Percentiles rank a stretch among this genome's conserved stretches.
Conservation (phyloP, 53 echinoderm and acorn worm genomes). For the Echinometra lucunter region DNA sequence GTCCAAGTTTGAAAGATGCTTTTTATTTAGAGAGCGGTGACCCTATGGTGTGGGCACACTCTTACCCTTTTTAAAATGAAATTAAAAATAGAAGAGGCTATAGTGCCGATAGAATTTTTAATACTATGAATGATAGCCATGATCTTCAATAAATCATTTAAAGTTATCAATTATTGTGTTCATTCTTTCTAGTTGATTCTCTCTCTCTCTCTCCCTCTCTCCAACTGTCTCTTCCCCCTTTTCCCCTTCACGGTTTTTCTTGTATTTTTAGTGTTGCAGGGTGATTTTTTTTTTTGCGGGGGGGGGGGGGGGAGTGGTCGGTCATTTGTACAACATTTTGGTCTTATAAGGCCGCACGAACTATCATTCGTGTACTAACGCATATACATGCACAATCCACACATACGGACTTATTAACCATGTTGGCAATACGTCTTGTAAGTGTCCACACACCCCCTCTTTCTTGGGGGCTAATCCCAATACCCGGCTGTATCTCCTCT, state of each 20-base stretch:
- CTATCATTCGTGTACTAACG: neutral
- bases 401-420: neutral
- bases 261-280: neutral
- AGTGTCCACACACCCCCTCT: neutral
- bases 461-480: neutral
- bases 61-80: too few relatives aligned
- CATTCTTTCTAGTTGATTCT: too few relatives aligned
- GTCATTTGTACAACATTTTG: too few relatives aligned
- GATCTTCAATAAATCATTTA: too few relatives aligned
- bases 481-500: neutral
- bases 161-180: too few relatives aligned
- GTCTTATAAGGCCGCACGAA: neutral
- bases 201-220: neutral
- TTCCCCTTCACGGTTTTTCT: neutral
- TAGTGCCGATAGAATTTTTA: too few relatives aligned
- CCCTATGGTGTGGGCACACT: neutral
- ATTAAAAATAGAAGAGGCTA: too few relatives aligned
- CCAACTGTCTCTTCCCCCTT: neutral
- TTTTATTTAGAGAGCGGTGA: neutral
- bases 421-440: neutral
- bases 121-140: too few relatives aligned
- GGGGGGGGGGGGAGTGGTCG: too few relatives aligned
- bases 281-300: too few relatives aligned
- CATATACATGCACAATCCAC: neutral
- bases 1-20: neutral